These are phyloP conservation scores for Noctua janthe DNA, from an alignment of 2,888 invertebrate species.

Conservation along the genomic window DNA sequence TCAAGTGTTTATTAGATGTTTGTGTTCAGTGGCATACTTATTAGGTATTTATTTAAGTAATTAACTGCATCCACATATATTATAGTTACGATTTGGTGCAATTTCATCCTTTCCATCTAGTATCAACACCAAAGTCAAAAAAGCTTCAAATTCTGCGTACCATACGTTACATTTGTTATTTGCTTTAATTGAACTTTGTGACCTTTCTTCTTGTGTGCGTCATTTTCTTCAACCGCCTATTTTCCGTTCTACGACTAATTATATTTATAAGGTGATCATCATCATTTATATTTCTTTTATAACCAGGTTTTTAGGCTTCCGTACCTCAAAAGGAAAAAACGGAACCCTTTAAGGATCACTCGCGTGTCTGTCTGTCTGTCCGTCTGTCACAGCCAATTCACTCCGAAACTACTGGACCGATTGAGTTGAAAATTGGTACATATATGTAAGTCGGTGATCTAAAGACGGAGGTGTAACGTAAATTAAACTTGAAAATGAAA, in stretches of 20 bases:
- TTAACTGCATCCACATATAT: background rate
- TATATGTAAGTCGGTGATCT: too few species aligned
- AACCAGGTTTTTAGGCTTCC: too few species aligned
- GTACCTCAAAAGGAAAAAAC: too few species aligned
- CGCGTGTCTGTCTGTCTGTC: too few species aligned
- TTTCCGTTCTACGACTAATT: constrained; percentile 4
- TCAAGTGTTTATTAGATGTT: background rate
- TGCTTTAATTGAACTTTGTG: constrained; percentile 1
- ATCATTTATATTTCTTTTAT: background rate
- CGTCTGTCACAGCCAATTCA: too few species aligned
- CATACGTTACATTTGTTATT: background rate
- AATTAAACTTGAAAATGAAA: too few species aligned
- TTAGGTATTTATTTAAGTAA: background rate
- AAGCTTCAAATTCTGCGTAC: background rate
- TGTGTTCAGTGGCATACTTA: background rate
- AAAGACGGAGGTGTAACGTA: too few species aligned
- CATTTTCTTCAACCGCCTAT: background rate
- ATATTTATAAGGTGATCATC: background rate
- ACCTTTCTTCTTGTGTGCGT: background rate
- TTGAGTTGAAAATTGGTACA: too few species aligned
- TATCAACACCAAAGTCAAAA: too few species aligned
- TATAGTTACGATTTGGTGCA: background rate
- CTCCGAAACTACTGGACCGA: too few species aligned
- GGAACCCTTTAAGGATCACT: too few species aligned
- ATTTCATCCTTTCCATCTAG: background rate